phyloP scores from a whole-genome alignment of 2,797 vertebrate genomes.

The Selene dorsalis region DNA sequence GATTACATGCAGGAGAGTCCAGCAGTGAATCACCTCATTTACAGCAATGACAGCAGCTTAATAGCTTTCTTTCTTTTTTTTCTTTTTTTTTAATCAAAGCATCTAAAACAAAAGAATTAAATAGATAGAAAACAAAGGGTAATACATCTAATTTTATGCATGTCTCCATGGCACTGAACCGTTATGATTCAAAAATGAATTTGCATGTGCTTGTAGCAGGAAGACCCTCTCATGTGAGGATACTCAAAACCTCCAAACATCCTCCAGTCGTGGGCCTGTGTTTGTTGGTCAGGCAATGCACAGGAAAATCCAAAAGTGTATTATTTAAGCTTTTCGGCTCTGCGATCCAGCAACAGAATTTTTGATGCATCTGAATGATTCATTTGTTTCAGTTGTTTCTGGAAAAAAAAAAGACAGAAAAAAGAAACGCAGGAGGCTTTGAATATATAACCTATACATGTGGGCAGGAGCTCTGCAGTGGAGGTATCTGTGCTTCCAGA shows the following conservation, averaged over 20 bases:
- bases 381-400: constrained; percentile 34
- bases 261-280: background rate
- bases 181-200: constrained; percentile 21
- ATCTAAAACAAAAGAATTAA: background rate
- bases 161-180: background rate
- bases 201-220: constrained; percentile 3
- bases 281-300: background rate
- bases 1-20: constrained; percentile 7
- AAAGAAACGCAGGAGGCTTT: background rate
- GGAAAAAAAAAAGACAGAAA: background rate
- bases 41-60: constrained; percentile 38
- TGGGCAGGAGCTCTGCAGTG: background rate
- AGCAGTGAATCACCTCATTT: constrained; percentile 36
- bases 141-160: constrained; percentile 2
- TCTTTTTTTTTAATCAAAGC: background rate
- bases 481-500: background rate
- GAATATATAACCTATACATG: background rate
- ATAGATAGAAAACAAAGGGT: background rate
- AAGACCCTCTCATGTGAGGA: constrained; percentile 4
- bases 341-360: constrained; percentile 18
- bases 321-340: constrained; percentile 29
- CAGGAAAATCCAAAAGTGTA: constrained; percentile 1
- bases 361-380: constrained; percentile 46
- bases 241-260: background rate
- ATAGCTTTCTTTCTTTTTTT: constrained; percentile 10